phyloP scores from a whole-genome alignment of 53 echinoderm and acorn worm genomes.

The Echinarachnius parma region DNA sequence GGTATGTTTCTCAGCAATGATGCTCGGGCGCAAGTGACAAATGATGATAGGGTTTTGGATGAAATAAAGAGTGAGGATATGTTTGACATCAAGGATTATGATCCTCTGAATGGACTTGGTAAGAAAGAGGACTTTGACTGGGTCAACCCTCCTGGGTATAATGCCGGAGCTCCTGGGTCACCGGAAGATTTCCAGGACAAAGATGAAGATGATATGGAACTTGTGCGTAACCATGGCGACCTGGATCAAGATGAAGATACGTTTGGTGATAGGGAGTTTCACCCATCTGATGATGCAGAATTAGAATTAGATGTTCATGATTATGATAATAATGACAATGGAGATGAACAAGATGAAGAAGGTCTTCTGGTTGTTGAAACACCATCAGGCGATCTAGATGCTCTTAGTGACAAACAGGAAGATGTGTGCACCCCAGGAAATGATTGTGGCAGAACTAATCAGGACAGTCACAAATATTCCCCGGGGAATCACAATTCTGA shows the following conservation, averaged over 20 bases:
- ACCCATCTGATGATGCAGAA: slow-evolving; percentile 24
- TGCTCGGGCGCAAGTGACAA: too few relatives aligned
- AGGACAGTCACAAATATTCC: background rate
- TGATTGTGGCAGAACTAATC: background rate
- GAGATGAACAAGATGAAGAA: background rate
- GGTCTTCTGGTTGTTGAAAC: background rate
- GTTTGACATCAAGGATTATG: slow-evolving; percentile 35
- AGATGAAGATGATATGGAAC: slow-evolving; percentile 7
- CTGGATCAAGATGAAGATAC: slow-evolving; percentile 11
- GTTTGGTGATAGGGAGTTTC: slow-evolving; percentile 5
- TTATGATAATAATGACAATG: background rate
- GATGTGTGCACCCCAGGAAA: background rate
- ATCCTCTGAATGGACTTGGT: slow-evolving; percentile 26
- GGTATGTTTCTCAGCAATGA: slow-evolving; percentile 10
- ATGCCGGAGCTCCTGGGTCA: slow-evolving; percentile 42
- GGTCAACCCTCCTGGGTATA: slow-evolving; percentile 49
- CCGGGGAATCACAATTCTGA: background rate
- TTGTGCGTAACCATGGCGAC: background rate
- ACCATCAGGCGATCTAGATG: background rate
- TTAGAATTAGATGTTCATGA: background rate
- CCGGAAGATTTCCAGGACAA: slow-evolving; percentile 8
- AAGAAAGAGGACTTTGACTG: slow-evolving; percentile 40
- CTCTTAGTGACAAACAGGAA: background rate
- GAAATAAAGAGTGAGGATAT: background rate
- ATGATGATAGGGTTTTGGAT: too few relatives aligned